phyloP scores from a whole-genome alignment of 2,797 vertebrate species.

The Pseudomugil tenellus region DNA sequence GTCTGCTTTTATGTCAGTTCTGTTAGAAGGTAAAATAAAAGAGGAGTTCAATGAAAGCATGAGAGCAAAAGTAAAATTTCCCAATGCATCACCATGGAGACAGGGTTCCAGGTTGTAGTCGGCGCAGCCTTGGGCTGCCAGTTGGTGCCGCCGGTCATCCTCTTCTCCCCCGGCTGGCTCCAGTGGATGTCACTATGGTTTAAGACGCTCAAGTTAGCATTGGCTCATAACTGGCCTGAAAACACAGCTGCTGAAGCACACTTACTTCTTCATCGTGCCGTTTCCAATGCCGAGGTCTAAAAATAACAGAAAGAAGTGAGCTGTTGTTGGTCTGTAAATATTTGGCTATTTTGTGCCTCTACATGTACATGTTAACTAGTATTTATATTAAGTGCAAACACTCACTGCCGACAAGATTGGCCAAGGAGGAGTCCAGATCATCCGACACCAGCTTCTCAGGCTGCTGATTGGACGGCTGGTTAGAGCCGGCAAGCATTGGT shows the following conservation, averaged over 20 bases:
- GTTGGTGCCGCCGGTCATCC: conserved; percentile 96
- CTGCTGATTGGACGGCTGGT: conserved; percentile 86
- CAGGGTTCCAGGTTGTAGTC: conserved; percentile 96
- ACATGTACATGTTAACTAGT: conserved; percentile 22
- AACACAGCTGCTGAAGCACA: conserved; percentile 29
- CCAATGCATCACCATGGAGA: conserved; percentile 89
- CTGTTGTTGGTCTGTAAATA: conserved; percentile 4
- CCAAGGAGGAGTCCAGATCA: conserved; percentile 97
- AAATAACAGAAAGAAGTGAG: conserved; percentile 35
- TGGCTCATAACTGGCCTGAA: conserved; percentile 33
- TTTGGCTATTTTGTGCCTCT: not conserved
- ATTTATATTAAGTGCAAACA: conserved; percentile 57
- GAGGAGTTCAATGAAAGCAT: not conserved
- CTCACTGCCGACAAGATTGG: conserved; percentile 99
- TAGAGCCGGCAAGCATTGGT: conserved; percentile 93
- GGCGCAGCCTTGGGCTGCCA: conserved; percentile 98
- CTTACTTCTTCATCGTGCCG: conserved; percentile 98
- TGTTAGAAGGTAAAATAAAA: not conserved
- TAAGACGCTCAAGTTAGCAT: conserved; percentile 62
- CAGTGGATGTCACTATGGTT: conserved; percentile 96
- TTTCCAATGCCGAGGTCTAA: conserved; percentile 98
- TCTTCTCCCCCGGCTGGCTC: conserved; percentile 98
- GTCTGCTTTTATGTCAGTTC: not conserved
- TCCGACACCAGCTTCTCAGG: conserved; percentile 96
- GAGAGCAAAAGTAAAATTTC: conserved; percentile 17